A percentile compares a stretch with the other conserved stretches of the same genome.
Evolutionary conservation across 2,888 invertebrate species (phyloP).

Genomic region (Leptothorax acervorum): DNA sequence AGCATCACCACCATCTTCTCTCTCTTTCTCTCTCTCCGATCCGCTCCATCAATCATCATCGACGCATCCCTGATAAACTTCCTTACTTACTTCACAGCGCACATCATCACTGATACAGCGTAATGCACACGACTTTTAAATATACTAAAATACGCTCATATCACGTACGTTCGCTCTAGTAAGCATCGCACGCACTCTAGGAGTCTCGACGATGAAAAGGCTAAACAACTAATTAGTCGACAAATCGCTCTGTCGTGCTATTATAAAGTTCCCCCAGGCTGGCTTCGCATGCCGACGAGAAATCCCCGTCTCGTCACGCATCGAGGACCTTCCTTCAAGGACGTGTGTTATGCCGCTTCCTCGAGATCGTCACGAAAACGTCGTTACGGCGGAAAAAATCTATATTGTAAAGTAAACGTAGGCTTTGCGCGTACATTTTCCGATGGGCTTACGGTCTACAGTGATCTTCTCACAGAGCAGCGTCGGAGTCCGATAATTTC

Average conservation of each 20-base stretch:
- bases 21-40: conserved; percentile 34
- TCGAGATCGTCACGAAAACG: conserved; percentile 15
- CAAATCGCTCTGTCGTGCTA: conserved; percentile 70
- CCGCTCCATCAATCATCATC: conserved; percentile 56
- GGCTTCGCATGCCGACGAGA: conserved; percentile 25
- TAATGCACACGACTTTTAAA: conserved; percentile 73
- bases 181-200: conserved; percentile 78
- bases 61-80: conserved; percentile 62
- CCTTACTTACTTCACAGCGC: conserved; percentile 70
- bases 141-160: conserved; percentile 71
- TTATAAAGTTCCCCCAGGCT: conserved; percentile 64
- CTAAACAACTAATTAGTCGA: conserved; percentile 76
- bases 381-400: conserved; percentile 1
- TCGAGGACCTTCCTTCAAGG: conserved; percentile 11
- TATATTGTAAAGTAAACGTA: background rate
- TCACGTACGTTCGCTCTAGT: conserved; percentile 74
- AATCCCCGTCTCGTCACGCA: conserved; percentile 17
- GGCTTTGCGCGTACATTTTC: conserved; percentile 5
- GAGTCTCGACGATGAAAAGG: conserved; percentile 77
- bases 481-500: conserved; percentile 20
- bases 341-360: conserved; percentile 9
- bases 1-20: conserved; percentile 39
- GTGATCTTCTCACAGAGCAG: background rate
- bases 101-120: conserved; percentile 78
- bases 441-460: background rate